These are phyloP conservation scores for Nomada ferruginata DNA, from an alignment of 2,888 invertebrate species.

Conservation along the genomic window DNA sequence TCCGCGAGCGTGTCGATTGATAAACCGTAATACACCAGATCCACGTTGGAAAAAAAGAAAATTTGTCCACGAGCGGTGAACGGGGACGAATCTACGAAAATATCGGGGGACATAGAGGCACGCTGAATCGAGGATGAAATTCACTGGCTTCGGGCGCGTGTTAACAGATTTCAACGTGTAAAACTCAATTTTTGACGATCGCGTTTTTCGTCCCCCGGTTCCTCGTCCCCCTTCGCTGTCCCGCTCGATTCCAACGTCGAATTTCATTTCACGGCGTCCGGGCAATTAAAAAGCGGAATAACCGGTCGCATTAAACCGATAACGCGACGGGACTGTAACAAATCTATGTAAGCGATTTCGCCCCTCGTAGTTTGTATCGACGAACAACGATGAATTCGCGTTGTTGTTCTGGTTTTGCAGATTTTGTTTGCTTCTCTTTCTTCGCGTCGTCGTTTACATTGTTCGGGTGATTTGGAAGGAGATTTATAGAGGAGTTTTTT, in stretches of 20 bases:
- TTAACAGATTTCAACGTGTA: conserved; percentile 64
- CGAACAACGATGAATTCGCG: background rate
- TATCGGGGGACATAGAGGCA: conserved; percentile 11
- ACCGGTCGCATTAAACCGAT: conserved; percentile 68
- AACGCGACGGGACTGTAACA: conserved; percentile 53
- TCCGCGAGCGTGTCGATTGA: conserved; percentile 50
- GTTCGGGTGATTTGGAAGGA: background rate
- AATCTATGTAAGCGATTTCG: conserved; percentile 66
- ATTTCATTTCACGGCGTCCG: conserved; percentile 62
- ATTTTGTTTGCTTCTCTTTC: background rate
- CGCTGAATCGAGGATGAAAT: conserved; percentile 49
- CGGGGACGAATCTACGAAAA: background rate
- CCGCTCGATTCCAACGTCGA: conserved; percentile 12
- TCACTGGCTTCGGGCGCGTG: conserved; percentile 8
- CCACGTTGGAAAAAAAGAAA: background rate
- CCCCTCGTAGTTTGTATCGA: conserved; percentile 3
- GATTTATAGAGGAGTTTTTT: too few species aligned
- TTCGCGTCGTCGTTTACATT: background rate
- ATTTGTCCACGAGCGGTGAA: background rate
- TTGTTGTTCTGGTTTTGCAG: background rate
- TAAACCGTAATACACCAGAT: conserved; percentile 48
- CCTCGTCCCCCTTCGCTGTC: background rate
- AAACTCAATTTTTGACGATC: conserved; percentile 63
- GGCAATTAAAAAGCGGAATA: conserved; percentile 69
- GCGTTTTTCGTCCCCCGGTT: conserved; percentile 10